These are phyloP conservation scores for Rhynchomys soricoides DNA, from an alignment of 2,113 vertebrate species.

Conservation along the genomic window DNA sequence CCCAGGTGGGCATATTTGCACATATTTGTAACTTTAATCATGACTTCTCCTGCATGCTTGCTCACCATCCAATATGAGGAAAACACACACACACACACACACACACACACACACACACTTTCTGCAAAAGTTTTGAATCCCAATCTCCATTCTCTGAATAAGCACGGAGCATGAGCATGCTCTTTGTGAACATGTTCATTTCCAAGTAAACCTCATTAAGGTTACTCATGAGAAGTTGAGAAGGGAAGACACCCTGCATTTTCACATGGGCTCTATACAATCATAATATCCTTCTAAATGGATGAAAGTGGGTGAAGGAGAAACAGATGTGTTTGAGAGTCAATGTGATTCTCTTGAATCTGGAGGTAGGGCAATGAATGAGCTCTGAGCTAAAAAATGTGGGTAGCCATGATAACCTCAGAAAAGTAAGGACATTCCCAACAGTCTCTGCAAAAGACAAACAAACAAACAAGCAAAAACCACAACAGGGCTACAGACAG, in stretches of 20 bases:
- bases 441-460: neutral
- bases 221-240: neutral
- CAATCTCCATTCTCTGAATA: neutral
- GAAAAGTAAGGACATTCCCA: neutral
- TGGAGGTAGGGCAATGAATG: neutral
- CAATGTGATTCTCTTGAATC: neutral
- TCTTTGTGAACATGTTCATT: too few relatives aligned
- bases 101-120: neutral
- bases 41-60: neutral
- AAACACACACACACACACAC: neutral
- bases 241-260: fast-evolving
- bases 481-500: fast-evolving
- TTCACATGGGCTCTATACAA: neutral
- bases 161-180: too few relatives aligned
- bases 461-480: fast-evolving
- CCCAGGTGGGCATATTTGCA: too few relatives aligned
- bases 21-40: neutral
- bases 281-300: too few relatives aligned
- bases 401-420: neutral
- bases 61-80: neutral
- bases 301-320: neutral
- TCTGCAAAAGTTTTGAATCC: neutral
- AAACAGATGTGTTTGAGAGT: neutral
- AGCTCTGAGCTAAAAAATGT: too few relatives aligned
- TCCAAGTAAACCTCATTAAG: too few relatives aligned